phyloP scores from a whole-genome alignment of 2,888 invertebrate species.

The Alentia gelatinosa region DNA sequence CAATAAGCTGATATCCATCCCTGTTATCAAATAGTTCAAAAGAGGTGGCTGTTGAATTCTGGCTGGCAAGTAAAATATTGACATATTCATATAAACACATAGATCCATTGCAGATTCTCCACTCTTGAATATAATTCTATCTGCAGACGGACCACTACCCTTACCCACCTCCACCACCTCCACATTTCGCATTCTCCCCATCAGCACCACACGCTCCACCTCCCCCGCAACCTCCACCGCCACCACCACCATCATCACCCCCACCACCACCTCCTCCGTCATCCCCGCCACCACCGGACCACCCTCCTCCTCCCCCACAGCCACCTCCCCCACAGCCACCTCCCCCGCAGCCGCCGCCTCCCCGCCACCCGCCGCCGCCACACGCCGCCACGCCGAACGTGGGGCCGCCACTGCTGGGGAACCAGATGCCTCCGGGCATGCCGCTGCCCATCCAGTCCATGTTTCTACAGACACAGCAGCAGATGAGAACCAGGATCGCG shows the following conservation, averaged over 20 bases:
- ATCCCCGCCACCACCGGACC: not conserved
- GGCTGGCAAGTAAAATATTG: too few species aligned
- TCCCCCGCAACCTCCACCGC: not conserved
- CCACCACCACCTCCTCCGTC: not conserved
- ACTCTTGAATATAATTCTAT: too few species aligned
- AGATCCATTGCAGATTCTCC: too few species aligned
- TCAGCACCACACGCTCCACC: not conserved
- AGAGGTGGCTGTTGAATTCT: too few species aligned
- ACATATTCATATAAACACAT: too few species aligned
- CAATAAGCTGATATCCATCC: too few species aligned
- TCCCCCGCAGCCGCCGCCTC: not conserved
- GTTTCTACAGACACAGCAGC: not conserved
- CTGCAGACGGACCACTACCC: too few species aligned
- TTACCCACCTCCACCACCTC: not conserved
- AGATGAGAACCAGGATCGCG: not conserved
- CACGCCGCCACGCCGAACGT: not conserved
- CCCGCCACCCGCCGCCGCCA: not conserved
- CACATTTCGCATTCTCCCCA: not conserved
- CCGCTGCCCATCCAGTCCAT: not conserved
- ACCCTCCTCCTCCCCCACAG: not conserved
- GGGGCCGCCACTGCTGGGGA: not conserved
- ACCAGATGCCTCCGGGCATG: not conserved
- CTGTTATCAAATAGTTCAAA: too few species aligned
- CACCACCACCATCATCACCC: not conserved
- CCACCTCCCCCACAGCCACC: not conserved